These are phyloP conservation scores for Drosophila eohydei DNA, from an alignment of 2,888 invertebrate genomes.

Conservation along the genomic window DNA sequence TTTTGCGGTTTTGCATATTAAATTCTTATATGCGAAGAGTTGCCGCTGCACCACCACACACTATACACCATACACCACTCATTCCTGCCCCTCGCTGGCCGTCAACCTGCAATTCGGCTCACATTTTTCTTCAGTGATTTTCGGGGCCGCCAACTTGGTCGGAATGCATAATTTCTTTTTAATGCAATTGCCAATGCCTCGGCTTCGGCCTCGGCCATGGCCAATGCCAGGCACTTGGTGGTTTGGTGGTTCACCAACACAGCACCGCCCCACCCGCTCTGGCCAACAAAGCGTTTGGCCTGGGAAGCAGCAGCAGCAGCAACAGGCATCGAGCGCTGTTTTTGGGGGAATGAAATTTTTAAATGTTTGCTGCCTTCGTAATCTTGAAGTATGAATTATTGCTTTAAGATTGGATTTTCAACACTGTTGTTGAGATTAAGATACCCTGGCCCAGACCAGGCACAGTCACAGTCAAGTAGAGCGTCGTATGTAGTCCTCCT, in stretches of 20 bases:
- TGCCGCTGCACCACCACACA: constrained; percentile 16
- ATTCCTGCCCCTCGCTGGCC: not conserved
- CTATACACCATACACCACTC: not conserved
- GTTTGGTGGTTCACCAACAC: not conserved
- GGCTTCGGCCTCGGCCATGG: constrained; percentile 44
- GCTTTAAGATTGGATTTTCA: constrained; percentile 84
- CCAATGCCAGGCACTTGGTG: constrained; percentile 33
- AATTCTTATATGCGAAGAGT: constrained; percentile 69
- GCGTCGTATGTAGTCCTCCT: constrained; percentile 25
- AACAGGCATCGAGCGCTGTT: constrained; percentile 10
- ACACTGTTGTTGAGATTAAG: constrained; percentile 83
- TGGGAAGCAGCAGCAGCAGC: constrained; percentile 6
- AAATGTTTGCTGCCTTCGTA: constrained; percentile 82
- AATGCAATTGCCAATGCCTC: constrained; percentile 63
- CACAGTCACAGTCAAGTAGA: constrained; percentile 54
- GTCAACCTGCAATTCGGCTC: constrained; percentile 36
- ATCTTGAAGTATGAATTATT: constrained; percentile 83
- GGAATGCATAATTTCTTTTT: constrained; percentile 82
- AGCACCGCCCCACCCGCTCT: constrained; percentile 1
- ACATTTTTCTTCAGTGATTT: constrained; percentile 75
- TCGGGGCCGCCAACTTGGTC: constrained; percentile 76
- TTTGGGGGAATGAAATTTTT: constrained; percentile 68
- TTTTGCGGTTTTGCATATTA: constrained; percentile 83
- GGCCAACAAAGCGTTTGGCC: not conserved
- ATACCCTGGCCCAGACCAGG: constrained; percentile 57